Conservation (phyloP, 1,140 invertebrate species). For the Chrysomallon squamiferum region DNA sequence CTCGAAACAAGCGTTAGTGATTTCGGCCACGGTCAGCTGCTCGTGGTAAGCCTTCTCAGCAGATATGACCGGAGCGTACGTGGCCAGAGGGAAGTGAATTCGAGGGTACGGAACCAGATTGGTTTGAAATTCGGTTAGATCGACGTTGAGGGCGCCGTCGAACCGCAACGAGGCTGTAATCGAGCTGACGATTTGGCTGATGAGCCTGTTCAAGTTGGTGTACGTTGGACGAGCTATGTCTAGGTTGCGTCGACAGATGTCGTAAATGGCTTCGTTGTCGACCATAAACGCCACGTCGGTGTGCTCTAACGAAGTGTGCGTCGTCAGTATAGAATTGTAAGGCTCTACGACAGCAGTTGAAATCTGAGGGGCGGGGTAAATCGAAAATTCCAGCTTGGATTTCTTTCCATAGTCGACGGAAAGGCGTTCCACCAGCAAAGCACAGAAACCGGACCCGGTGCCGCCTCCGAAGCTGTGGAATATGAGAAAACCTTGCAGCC, state of each 20-base stretch:
- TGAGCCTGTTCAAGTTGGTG: slow-evolving; percentile 70
- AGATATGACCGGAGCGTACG: slow-evolving; percentile 74
- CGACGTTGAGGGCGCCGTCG: slow-evolving; percentile 49
- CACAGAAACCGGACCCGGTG: slow-evolving; percentile 79
- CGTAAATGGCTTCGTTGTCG: slow-evolving; percentile 83
- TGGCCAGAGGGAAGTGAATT: slow-evolving; percentile 49
- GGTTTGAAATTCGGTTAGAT: slow-evolving; percentile 56
- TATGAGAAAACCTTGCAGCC: slow-evolving; percentile 6
- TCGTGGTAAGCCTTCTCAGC: slow-evolving; percentile 90
- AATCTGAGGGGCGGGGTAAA: slow-evolving; percentile 17
- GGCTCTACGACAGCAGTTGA: slow-evolving; percentile 63
- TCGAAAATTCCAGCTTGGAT: slow-evolving; percentile 6
- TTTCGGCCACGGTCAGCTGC: slow-evolving; percentile 68
- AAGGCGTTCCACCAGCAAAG: slow-evolving; percentile 84
- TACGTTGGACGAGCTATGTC: slow-evolving; percentile 77
- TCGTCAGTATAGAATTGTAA: slow-evolving; percentile 81
- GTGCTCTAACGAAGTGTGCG: slow-evolving; percentile 75
- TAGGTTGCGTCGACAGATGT: slow-evolving; percentile 68
- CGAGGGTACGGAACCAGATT: slow-evolving; percentile 54
- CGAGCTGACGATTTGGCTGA: slow-evolving; percentile 61
- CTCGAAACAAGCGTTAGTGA: slow-evolving; percentile 84
- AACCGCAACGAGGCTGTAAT: slow-evolving; percentile 56
- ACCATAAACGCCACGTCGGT: slow-evolving; percentile 77
- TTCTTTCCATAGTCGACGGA: slow-evolving; percentile 80
- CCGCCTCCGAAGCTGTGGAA: slow-evolving; percentile 7